phyloP scores from a whole-genome alignment of 2,113 vertebrate species.

The Hydrolagus affinis region DNA sequence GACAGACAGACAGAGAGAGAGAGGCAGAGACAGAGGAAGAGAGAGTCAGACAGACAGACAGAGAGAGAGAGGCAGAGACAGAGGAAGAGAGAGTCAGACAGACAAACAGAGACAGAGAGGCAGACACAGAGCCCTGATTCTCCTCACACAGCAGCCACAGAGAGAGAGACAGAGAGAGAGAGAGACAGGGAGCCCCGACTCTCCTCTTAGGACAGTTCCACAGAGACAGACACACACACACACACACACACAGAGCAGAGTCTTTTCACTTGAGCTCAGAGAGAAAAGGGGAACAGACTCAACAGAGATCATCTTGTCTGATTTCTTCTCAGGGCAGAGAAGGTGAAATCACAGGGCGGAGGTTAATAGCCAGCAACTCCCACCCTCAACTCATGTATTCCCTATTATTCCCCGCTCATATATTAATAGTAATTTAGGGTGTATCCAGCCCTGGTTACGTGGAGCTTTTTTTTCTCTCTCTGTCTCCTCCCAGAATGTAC shows the following conservation, averaged over 20 bases:
- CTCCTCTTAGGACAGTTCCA: no score
- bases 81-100: no score
- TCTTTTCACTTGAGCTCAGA: not conserved
- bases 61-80: not conserved
- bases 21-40: not conserved
- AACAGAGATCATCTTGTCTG: not conserved
- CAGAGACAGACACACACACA: not conserved
- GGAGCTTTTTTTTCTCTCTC: not conserved
- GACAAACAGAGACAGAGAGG: no score
- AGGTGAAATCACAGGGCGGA: constrained; percentile 2
- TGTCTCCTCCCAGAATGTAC: no score
- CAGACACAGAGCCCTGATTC: no score
- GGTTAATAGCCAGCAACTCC: not conserved
- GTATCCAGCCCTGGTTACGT: not conserved
- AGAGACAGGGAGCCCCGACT: no score
- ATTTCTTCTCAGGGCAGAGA: not conserved
- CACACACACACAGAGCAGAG: not conserved
- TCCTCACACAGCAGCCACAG: not conserved
- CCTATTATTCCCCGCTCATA: no score
- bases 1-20: not conserved
- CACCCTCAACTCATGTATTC: no score
- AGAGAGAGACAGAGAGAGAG: no score
- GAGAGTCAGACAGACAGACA: not conserved
- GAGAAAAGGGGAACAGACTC: not conserved
- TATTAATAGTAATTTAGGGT: no score